phyloP scores from a whole-genome alignment of 2,113 vertebrate genomes.

The Platysteira castanea region DNA sequence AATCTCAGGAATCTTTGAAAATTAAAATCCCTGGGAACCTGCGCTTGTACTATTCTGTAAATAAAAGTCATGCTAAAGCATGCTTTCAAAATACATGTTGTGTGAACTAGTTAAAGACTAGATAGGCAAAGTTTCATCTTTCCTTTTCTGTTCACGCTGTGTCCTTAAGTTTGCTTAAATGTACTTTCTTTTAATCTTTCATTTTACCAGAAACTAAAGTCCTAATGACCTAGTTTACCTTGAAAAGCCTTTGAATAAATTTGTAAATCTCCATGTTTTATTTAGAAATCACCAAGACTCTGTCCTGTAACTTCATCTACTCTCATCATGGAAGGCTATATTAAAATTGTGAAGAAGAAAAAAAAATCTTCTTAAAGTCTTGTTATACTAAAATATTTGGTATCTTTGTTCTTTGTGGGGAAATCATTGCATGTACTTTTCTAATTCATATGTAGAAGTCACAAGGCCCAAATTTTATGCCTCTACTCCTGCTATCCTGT shows the following conservation, averaged over 20 bases:
- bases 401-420: not conserved
- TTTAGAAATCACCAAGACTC: not conserved
- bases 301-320: not conserved
- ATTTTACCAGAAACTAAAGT: not conserved
- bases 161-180: not conserved
- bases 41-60: not conserved
- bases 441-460: not conserved
- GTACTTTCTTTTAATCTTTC: not conserved
- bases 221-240: not conserved
- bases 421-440: not conserved
- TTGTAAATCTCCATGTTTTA: not conserved
- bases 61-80: not conserved
- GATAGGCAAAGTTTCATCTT: not conserved
- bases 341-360: not conserved
- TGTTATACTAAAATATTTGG: not conserved
- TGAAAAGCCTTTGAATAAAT: not conserved
- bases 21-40: not conserved
- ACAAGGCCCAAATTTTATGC: not conserved
- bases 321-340: not conserved
- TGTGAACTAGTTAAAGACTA: not conserved
- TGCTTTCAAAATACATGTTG: not conserved
- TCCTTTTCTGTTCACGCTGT: not conserved
- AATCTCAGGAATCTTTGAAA: not conserved
- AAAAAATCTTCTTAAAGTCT: not conserved
- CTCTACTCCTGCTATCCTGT: not conserved